Conservation (phyloP, 1,140 invertebrate species). For the Coptotermes formosanus region DNA sequence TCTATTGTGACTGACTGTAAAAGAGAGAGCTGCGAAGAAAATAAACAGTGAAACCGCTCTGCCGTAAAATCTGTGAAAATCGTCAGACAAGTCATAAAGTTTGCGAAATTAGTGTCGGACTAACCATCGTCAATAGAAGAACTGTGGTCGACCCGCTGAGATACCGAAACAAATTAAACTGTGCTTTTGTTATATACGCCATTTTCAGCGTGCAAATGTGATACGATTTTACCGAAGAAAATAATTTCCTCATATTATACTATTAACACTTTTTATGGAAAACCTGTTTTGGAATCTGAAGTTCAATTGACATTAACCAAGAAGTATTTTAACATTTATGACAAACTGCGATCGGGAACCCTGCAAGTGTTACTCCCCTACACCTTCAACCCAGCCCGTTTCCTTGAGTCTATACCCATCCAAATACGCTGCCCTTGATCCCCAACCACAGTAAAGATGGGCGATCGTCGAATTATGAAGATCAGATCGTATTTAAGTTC, state of each 20-base stretch:
- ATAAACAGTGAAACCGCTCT: background rate
- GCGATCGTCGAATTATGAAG: constrained; percentile 1
- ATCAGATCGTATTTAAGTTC: background rate
- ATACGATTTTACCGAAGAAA: background rate
- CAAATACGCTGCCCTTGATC: background rate
- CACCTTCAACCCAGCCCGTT: background rate
- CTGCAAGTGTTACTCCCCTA: background rate
- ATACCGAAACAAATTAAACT: background rate
- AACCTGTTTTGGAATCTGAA: too few relatives aligned
- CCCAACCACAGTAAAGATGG: background rate
- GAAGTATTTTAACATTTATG: background rate
- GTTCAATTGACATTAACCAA: background rate
- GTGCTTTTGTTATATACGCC: background rate
- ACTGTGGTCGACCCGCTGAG: background rate
- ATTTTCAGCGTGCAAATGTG: background rate
- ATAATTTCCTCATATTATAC: background rate
- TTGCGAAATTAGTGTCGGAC: background rate
- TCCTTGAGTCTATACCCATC: background rate
- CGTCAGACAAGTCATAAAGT: background rate
- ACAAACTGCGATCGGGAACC: background rate
- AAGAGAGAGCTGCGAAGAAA: background rate
- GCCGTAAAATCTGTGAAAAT: background rate
- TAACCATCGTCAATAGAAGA: background rate
- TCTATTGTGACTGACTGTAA: background rate
- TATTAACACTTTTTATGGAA: too few relatives aligned